Evolutionary conservation across 2,888 invertebrate genomes (phyloP).

Genomic region (Conops quadrifasciatus): DNA sequence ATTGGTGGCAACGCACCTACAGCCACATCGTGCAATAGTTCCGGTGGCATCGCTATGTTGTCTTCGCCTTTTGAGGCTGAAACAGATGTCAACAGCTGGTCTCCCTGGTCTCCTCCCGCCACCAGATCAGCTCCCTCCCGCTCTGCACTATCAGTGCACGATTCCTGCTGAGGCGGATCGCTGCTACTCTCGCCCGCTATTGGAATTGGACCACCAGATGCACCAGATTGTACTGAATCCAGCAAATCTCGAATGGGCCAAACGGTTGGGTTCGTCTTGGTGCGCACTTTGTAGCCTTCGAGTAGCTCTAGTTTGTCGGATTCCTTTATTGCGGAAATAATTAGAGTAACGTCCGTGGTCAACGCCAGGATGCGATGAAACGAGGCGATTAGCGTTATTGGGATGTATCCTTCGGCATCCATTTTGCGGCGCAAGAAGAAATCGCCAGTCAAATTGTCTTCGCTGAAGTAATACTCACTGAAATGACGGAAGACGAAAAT

Average conservation of each 20-base stretch:
- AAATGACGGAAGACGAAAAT: conserved; percentile 18
- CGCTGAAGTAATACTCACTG: conserved; percentile 99
- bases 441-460: conserved; percentile 93
- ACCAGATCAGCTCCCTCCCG: background rate
- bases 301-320: conserved; percentile 87
- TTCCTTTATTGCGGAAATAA: conserved; percentile 84
- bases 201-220: conserved; percentile 25
- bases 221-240: conserved; percentile 50
- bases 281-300: conserved; percentile 81
- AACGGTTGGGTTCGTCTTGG: conserved; percentile 80
- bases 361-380: conserved; percentile 93
- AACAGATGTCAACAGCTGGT: conserved; percentile 25
- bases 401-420: conserved; percentile 92
- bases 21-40: conserved; percentile 32
- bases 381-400: conserved; percentile 91
- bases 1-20: conserved; percentile 52
- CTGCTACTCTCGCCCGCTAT: conserved; percentile 25
- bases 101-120: background rate
- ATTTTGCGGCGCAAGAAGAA: conserved; percentile 97
- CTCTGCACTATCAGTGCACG: background rate
- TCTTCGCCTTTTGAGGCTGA: conserved; percentile 24
- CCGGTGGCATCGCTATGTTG: conserved; percentile 27
- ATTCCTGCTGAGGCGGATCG: conserved; percentile 16
- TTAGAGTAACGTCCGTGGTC: conserved; percentile 83
- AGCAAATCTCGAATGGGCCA: conserved; percentile 85